A percentile compares a stretch with the other conserved stretches of the same genome.
Conservation (phyloP, 2,888 invertebrate genomes). For the Diarsia rubi region DNA sequence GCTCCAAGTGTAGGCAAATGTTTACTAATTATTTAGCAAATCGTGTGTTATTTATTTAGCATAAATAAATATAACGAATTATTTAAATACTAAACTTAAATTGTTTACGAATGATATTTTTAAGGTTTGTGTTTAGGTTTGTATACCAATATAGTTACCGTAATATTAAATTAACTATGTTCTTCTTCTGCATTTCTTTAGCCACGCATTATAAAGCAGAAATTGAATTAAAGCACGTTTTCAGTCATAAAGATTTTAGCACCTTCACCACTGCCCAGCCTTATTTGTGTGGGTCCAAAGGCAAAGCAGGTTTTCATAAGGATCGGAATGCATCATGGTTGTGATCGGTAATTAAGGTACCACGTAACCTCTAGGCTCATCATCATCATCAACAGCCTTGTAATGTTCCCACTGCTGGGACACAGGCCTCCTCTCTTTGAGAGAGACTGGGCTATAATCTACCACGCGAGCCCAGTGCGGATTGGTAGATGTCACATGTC, state of each 20-base stretch:
- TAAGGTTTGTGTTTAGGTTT: constrained; percentile 11
- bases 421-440: no score
- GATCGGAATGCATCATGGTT: background rate
- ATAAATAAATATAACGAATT: background rate
- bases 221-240: background rate
- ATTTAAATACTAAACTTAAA: background rate
- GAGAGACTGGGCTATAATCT: no score
- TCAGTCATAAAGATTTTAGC: background rate
- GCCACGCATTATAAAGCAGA: background rate
- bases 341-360: background rate
- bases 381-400: no score
- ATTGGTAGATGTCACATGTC: no score
- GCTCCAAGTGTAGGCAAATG: constrained; percentile 12
- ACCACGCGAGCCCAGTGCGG: no score
- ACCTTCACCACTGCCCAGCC: background rate
- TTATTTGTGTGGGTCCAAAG: background rate
- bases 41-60: no score
- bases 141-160: background rate
- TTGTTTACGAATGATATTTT: constrained; percentile 20
- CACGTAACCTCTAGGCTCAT: background rate
- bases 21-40: constrained; percentile 23
- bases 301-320: background rate
- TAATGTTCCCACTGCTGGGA: no score
- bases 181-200: background rate
- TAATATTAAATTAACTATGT: background rate